A percentile compares a stretch with the other conserved stretches of the same genome.
Conservation (phyloP, 2,888 invertebrate species). For the Archaeoteleia sp. region DNA sequence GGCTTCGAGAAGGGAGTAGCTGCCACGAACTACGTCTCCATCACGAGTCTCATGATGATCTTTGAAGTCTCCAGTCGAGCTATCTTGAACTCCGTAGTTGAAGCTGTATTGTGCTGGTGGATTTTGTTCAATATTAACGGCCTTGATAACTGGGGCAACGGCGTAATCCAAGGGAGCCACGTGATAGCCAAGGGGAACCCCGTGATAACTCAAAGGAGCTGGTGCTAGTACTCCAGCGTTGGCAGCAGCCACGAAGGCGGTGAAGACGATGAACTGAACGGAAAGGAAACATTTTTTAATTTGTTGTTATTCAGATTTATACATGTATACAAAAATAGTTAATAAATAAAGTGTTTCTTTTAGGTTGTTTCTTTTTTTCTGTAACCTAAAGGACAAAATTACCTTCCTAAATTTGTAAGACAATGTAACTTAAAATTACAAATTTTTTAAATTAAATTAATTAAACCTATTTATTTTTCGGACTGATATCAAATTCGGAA, state of each 20-base stretch:
- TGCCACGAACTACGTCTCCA: constrained; percentile 57
- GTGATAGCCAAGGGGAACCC: constrained; percentile 51
- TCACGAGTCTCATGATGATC: constrained; percentile 57
- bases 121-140: constrained; percentile 58
- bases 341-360: too few relatives aligned
- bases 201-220: constrained; percentile 3
- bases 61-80: constrained; percentile 57
- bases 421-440: too few relatives aligned
- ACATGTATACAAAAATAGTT: too few relatives aligned
- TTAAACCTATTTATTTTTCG: too few relatives aligned
- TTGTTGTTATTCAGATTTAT: too few relatives aligned
- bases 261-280: constrained; percentile 12
- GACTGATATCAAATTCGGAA: too few relatives aligned
- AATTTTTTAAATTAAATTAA: too few relatives aligned
- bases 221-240: constrained; percentile 6
- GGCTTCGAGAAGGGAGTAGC: constrained; percentile 57
- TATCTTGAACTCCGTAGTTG: constrained; percentile 57
- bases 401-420: too few relatives aligned
- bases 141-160: constrained; percentile 59
- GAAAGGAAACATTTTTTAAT: neutral
- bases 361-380: too few relatives aligned
- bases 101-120: constrained; percentile 63
- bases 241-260: constrained; percentile 9
- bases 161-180: constrained; percentile 61
- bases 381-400: too few relatives aligned